Conservation (phyloP, 2,888 invertebrate species). For the Pollenia amentaria region DNA sequence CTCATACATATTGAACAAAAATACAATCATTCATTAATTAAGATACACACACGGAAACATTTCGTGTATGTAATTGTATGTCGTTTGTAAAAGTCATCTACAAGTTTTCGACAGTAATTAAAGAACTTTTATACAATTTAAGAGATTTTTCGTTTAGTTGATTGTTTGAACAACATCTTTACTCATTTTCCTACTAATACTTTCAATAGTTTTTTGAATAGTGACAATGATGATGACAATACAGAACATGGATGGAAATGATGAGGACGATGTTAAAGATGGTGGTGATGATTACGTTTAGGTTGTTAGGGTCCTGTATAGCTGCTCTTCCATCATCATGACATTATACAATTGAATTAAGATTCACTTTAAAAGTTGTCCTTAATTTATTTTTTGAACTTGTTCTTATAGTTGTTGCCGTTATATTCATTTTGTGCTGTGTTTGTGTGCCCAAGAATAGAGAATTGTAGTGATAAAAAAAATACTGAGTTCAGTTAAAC, state of each 20-base stretch:
- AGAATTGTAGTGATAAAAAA: background rate
- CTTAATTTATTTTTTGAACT: slow-evolving; percentile 55
- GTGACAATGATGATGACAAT: slow-evolving; percentile 4
- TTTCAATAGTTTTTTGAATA: slow-evolving; percentile 55
- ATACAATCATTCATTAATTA: background rate
- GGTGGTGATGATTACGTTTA: slow-evolving; percentile 1
- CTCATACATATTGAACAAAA: background rate
- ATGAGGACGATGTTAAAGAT: background rate
- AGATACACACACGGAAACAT: background rate
- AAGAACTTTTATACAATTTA: slow-evolving; percentile 65
- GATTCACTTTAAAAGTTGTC: slow-evolving; percentile 67
- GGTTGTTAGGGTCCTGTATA: slow-evolving; percentile 2
- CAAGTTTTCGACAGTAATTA: slow-evolving; percentile 71
- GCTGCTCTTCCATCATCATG: slow-evolving; percentile 33
- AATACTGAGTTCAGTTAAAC: background rate
- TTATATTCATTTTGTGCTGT: slow-evolving; percentile 6
- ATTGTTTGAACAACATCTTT: slow-evolving; percentile 48
- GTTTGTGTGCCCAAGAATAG: background rate
- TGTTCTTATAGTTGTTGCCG: slow-evolving; percentile 10
- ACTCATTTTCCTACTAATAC: slow-evolving; percentile 36
- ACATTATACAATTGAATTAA: slow-evolving; percentile 69
- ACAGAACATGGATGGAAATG: background rate
- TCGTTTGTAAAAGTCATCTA: slow-evolving; percentile 49
- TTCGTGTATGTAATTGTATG: background rate
- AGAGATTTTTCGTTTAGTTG: slow-evolving; percentile 63